Percentiles rank a stretch among this genome's conserved stretches.
Conservation (phyloP, 2,113 vertebrate species). For the Atrichornis clamosus region DNA sequence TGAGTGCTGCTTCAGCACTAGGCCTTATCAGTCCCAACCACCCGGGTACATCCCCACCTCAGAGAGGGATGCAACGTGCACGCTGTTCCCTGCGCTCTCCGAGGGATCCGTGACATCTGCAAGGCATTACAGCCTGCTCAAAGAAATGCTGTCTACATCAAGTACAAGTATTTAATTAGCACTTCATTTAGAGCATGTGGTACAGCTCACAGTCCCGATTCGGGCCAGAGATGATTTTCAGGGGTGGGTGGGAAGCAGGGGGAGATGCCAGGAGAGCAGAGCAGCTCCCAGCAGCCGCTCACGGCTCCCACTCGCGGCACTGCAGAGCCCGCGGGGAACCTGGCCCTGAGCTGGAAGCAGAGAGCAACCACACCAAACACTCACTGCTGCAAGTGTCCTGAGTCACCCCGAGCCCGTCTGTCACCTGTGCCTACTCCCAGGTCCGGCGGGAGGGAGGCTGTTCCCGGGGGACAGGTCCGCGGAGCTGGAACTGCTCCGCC, state of each 20-base stretch:
- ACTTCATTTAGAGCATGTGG: constrained; percentile 58
- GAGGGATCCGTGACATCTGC: not conserved
- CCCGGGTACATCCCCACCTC: not conserved
- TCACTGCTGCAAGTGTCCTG: too few relatives aligned
- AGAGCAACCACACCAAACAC: not conserved
- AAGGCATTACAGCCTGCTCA: not conserved
- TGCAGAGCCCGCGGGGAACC: not conserved
- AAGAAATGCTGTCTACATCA: constrained; percentile 7
- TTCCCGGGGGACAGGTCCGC: not conserved
- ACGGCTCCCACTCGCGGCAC: not conserved
- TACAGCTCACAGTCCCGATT: constrained; percentile 28
- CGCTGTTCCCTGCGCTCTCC: not conserved
- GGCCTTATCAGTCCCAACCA: not conserved
- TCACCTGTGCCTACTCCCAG: accelerated
- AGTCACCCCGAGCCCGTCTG: not conserved
- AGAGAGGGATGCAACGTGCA: not conserved
- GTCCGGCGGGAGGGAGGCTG: not conserved
- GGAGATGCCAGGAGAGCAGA: not conserved
- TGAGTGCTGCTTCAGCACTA: not conserved
- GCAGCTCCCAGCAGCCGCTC: not conserved
- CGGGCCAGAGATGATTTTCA: constrained; percentile 1
- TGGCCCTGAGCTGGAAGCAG: not conserved
- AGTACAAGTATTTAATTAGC: constrained; percentile 62
- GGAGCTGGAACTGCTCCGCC: not conserved
- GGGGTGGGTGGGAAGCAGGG: constrained; percentile 4